phyloP scores from a whole-genome alignment of 2,797 vertebrate genomes.

The Bufotes viridis region DNA sequence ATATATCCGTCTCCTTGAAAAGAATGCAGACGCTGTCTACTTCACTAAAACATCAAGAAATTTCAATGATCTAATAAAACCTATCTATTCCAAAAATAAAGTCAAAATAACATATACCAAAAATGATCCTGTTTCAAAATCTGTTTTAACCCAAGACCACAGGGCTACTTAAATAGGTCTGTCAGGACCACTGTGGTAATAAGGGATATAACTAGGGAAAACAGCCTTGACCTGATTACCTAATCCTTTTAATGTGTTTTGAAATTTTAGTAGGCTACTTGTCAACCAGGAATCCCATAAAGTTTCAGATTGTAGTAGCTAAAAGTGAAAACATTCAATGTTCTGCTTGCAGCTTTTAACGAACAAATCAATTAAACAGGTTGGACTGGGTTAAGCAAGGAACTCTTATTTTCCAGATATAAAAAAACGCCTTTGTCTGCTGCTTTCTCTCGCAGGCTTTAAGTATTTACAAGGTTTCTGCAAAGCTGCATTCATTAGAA shows the following conservation, averaged over 20 bases:
- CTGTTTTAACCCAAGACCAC: conserved; percentile 57
- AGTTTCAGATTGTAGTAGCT: conserved; percentile 62
- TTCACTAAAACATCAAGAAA: conserved; percentile 79
- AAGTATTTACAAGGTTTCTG: conserved; percentile 89
- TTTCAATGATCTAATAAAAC: conserved; percentile 77
- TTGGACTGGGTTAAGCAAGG: conserved; percentile 62
- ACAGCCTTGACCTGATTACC: conserved; percentile 74
- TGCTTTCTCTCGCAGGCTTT: conserved; percentile 76
- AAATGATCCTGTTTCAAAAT: conserved; percentile 64
- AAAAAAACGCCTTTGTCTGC: conserved; percentile 78
- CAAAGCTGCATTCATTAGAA: conserved; percentile 86
- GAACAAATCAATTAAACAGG: conserved; percentile 63
- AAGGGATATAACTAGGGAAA: conserved; percentile 61
- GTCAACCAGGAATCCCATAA: conserved; percentile 74
- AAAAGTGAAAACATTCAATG: conserved; percentile 59
- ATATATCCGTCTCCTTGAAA: neutral
- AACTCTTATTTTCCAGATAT: conserved; percentile 68
- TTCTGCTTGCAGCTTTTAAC: conserved; percentile 63
- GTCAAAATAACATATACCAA: conserved; percentile 77
- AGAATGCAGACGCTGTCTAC: conserved; percentile 27
- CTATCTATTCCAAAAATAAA: conserved; percentile 81
- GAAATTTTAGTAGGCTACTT: conserved; percentile 84
- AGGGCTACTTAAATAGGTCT: conserved; percentile 67
- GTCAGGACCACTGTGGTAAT: conserved; percentile 68
- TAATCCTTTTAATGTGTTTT: conserved; percentile 83